These are phyloP conservation scores for Cebidichthys violaceus DNA, from an alignment of 2,113 vertebrate species.

Conservation along the genomic window DNA sequence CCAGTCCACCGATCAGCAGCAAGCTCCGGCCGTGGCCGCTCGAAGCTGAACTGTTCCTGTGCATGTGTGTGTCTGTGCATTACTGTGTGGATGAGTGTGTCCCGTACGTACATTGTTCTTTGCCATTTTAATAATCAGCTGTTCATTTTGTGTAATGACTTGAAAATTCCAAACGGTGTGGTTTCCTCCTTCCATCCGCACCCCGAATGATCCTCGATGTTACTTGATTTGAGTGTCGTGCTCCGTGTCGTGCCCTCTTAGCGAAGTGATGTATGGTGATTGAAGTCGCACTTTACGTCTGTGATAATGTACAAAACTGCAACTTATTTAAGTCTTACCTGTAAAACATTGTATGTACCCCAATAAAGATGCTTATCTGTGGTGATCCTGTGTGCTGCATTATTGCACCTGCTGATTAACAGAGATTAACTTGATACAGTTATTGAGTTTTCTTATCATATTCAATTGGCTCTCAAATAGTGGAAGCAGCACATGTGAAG, in stretches of 20 bases:
- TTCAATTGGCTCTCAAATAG: not conserved
- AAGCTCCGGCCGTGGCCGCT: slow-evolving; percentile 79
- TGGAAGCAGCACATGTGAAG: not conserved
- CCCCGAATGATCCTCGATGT: slow-evolving; percentile 36
- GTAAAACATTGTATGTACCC: slow-evolving; percentile 62
- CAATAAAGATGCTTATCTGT: slow-evolving; percentile 76
- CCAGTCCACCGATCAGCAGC: slow-evolving; percentile 84
- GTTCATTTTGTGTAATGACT: slow-evolving; percentile 40
- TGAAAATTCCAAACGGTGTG: slow-evolving; percentile 20
- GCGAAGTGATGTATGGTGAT: slow-evolving; percentile 55
- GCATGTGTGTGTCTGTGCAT: slow-evolving; percentile 34
- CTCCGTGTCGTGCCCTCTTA: slow-evolving; percentile 48
- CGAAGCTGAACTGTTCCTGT: slow-evolving; percentile 77
- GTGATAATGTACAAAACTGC: slow-evolving; percentile 72
- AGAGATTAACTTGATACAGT: not conserved
- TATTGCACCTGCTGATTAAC: not conserved
- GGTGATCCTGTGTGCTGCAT: slow-evolving; percentile 2
- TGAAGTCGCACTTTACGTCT: slow-evolving; percentile 57
- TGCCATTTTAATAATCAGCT: slow-evolving; percentile 27
- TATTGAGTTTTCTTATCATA: slow-evolving; percentile 26
- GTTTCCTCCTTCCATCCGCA: slow-evolving; percentile 1
- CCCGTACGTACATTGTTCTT: slow-evolving; percentile 19
- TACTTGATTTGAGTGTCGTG: slow-evolving; percentile 43
- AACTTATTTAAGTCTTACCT: slow-evolving; percentile 80
- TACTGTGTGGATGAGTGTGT: slow-evolving; percentile 51